Conservation (phyloP, 2,888 invertebrate species). For the Luperina nickerlii region DNA sequence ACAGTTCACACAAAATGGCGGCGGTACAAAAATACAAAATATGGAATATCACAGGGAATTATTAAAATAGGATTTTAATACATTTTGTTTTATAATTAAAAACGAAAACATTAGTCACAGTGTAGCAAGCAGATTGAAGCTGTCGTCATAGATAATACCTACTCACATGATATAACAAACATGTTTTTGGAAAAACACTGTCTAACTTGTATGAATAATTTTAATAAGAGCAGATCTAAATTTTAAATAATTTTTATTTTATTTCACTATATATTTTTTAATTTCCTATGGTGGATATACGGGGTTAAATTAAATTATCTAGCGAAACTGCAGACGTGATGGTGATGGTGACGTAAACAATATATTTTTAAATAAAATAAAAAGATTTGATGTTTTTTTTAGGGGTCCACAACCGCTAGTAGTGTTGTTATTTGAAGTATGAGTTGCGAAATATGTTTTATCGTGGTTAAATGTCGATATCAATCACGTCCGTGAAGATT, state of each 20-base stretch:
- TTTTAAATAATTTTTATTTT: neutral
- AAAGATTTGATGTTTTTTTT: neutral
- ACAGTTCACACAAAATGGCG: slow-evolving; percentile 52
- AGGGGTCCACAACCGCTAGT: too few species aligned
- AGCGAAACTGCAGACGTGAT: neutral
- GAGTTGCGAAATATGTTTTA: too few species aligned
- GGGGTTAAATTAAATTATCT: neutral
- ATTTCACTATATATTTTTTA: neutral
- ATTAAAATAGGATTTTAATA: slow-evolving; percentile 3
- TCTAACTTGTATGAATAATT: neutral
- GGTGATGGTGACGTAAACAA: neutral
- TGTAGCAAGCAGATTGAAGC: neutral
- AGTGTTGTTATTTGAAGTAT: too few species aligned
- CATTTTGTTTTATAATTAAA: neutral
- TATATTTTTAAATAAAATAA: neutral
- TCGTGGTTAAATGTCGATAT: too few species aligned
- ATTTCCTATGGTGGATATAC: neutral
- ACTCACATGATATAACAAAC: neutral
- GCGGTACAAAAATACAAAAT: slow-evolving; percentile 47
- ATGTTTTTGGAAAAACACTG: neutral
- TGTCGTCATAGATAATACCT: neutral
- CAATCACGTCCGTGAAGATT: too few species aligned
- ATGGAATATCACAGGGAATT: slow-evolving; percentile 11
- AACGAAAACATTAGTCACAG: neutral
- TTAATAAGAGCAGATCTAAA: neutral